Base-by-base conservation (phyloP, 2,888 invertebrate species). In the Spicauda simplicius region DNA sequence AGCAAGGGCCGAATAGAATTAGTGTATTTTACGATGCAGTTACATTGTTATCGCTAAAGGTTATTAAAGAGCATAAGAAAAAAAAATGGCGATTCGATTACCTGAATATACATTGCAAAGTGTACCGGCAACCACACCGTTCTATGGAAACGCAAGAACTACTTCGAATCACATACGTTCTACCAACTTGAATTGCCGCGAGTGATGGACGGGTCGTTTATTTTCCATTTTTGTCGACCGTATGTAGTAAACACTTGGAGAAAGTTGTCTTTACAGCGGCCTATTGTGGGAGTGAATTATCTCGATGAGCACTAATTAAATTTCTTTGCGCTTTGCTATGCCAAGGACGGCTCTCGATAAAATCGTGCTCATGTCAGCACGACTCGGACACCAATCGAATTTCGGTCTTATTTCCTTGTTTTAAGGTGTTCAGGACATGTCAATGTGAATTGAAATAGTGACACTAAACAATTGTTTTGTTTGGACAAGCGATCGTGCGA, bases 291-390 rank as follows among this genome's bases (percentile, higher is more conserved):
- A 84, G 84, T 85, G 83, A 88, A 88, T 89, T 88, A 90, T 87
- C 86, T 85, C 85, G 84, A 86, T 86, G 85, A 88, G 80, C 80
- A 81, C 84, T 89, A 88, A 88, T 89, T 88, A 87, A 87, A 88
- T 89, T 87, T 86, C 85, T 87, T 87, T 81, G 80, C 84, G 80
- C 81, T 81, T 85, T 82, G 81, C 83, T 80, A 84, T 82, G 85
- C 85, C 79, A 78, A 81, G 80, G 74, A 78, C 59, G 69, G 62
- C 59, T 63, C 69, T 67, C 59, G 19, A 65, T 64, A 64, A 55
- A 59, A 65, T 54, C 54, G 45, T 30, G 53, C 50, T 53, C 45
- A 18, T 65, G 30, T 54, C 65, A 54, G 58, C 45, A 18, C 45
- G 52, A 50, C 30, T 25, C 59, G 7, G n/a, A 45, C 30, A 11